phyloP scores from a whole-genome alignment of 2,888 invertebrate species.

The Cerceris ruficornis region DNA sequence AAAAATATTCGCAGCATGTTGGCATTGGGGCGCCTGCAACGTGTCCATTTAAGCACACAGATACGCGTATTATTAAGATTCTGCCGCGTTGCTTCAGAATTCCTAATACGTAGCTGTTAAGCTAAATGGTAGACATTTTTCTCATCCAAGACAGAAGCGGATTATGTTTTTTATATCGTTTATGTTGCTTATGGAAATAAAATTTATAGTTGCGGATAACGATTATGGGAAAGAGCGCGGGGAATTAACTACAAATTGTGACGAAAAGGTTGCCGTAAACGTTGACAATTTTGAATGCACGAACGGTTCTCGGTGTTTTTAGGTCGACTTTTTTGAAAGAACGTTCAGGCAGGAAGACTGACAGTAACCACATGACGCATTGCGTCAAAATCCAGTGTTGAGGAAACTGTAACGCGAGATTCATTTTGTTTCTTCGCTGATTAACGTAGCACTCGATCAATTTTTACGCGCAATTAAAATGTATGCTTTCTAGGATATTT shows the following conservation, averaged over 20 bases:
- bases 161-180: background rate
- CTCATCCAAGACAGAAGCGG: too few species aligned
- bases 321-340: constrained; percentile 52
- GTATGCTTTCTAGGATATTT: background rate
- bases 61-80: constrained; percentile 63
- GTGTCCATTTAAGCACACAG: constrained; percentile 49
- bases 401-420: constrained; percentile 44
- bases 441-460: constrained; percentile 11
- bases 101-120: constrained; percentile 35
- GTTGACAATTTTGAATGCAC: too few species aligned
- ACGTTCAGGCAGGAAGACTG: constrained; percentile 47
- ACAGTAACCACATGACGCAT: constrained; percentile 61
- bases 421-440: background rate
- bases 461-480: background rate
- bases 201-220: too few species aligned
- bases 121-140: background rate
- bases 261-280: too few species aligned
- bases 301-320: constrained; percentile 20
- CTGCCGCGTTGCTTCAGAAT: constrained; percentile 34
- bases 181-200: too few species aligned
- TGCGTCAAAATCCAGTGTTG: constrained; percentile 64
- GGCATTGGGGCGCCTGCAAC: constrained; percentile 45
- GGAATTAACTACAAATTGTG: too few species aligned
- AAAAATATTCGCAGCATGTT: constrained; percentile 52
- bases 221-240: too few species aligned